Conservation (phyloP, 37 sponge, comb jelly and placozoan species). For the Aphrocallistes beatrix region DNA sequence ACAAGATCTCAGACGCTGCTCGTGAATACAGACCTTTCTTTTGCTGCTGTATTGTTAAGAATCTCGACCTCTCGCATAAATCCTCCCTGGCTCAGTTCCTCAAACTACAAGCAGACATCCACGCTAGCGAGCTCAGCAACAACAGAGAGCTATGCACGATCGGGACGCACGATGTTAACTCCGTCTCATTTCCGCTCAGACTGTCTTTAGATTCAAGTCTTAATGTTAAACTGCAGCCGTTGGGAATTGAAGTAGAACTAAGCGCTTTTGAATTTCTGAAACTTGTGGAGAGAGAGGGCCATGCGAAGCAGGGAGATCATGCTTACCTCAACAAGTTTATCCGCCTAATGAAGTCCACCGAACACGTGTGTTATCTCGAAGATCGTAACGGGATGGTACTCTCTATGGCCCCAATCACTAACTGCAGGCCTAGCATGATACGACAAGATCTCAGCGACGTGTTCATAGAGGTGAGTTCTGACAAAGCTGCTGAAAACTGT, state of each 20-base stretch:
- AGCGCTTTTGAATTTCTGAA: slow-evolving; percentile 44
- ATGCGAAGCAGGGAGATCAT: neutral
- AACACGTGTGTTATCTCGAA: slow-evolving; percentile 38
- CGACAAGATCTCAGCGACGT: slow-evolving; percentile 25
- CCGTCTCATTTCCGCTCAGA: slow-evolving; percentile 43
- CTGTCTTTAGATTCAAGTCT: slow-evolving; percentile 30
- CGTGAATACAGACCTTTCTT: slow-evolving; percentile 51
- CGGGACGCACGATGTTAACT: slow-evolving; percentile 68
- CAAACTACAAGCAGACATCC: slow-evolving; percentile 53
- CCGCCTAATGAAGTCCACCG: neutral
- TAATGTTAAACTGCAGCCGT: slow-evolving; percentile 40
- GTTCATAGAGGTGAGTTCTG: slow-evolving; percentile 74
- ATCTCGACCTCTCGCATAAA: slow-evolving; percentile 34
- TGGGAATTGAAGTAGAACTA: slow-evolving; percentile 31
- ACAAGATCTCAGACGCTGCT: slow-evolving; percentile 21
- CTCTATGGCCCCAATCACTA: slow-evolving; percentile 82
- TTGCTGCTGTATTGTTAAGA: slow-evolving; percentile 56
- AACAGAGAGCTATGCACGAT: slow-evolving; percentile 63
- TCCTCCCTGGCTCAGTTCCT: slow-evolving; percentile 47
- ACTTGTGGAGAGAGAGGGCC: slow-evolving; percentile 31
- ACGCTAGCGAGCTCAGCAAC: slow-evolving; percentile 34
- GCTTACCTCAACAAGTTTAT: neutral
- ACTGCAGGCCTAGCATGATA: slow-evolving; percentile 62
- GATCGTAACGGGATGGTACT: slow-evolving; percentile 45
- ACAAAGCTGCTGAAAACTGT: slow-evolving; percentile 38